Evolutionary conservation across 2,113 vertebrate species (phyloP).

Genomic region (Gallinago paraguaiae): DNA sequence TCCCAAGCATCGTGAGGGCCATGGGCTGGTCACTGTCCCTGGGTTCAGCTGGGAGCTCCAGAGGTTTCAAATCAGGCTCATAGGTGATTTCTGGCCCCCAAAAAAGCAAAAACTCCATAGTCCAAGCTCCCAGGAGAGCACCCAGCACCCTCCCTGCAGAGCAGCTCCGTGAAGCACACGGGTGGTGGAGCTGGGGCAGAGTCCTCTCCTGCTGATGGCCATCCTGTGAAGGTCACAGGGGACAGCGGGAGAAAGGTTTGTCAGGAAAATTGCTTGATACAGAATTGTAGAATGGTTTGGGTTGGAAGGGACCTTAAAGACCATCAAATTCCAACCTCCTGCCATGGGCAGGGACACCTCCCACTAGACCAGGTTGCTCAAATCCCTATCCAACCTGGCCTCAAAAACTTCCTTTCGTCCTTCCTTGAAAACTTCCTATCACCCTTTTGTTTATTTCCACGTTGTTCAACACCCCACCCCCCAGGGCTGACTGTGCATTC

Average conservation of each 20-base stretch:
- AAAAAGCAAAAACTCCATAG: background rate
- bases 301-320: background rate
- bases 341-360: background rate
- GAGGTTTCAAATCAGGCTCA: background rate
- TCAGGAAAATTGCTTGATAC: background rate
- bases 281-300: background rate
- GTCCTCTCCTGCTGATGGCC: background rate
- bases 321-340: background rate
- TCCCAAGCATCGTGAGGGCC: fast-evolving
- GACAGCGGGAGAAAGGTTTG: background rate
- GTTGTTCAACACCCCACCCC: background rate
- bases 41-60: background rate
- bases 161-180: fast-evolving
- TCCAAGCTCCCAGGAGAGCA: background rate
- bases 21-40: background rate
- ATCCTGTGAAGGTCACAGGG: background rate
- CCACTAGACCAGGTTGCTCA: background rate
- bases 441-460: background rate
- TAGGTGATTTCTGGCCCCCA: background rate
- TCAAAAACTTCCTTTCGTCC: background rate
- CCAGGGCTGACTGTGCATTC: background rate
- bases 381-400: background rate
- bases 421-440: background rate
- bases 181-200: background rate
- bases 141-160: background rate